These are phyloP conservation scores for Myripristis jacobus DNA, from an alignment of 2,797 vertebrate species.

Conservation along the genomic window DNA sequence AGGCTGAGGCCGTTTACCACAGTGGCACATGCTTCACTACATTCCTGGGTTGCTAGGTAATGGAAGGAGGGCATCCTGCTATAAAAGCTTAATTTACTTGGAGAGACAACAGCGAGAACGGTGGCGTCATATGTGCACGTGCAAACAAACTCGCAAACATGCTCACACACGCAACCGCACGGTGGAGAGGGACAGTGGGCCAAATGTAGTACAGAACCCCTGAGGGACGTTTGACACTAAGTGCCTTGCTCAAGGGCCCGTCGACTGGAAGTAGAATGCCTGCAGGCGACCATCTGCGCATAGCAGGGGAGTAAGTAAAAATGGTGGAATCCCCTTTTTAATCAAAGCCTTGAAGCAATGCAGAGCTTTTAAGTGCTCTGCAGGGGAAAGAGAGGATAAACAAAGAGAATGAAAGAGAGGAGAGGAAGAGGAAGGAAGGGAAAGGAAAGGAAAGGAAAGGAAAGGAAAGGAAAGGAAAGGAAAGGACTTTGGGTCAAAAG, in stretches of 20 bases:
- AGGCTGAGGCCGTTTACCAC: conserved; percentile 52
- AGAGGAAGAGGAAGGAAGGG: neutral
- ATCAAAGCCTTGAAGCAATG: conserved; percentile 25
- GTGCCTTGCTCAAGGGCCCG: conserved; percentile 40
- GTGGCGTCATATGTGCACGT: conserved; percentile 5
- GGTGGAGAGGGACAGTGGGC: neutral
- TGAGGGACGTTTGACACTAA: neutral
- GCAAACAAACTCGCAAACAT: conserved; percentile 19
- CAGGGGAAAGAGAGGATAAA: neutral
- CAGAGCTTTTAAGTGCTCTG: conserved; percentile 12
- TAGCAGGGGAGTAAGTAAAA: conserved; percentile 6
- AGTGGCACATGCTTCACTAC: conserved; percentile 53
- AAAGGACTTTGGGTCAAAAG: conserved; percentile 25
- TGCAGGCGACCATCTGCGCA: conserved; percentile 11
- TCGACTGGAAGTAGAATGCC: conserved; percentile 22
- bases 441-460: neutral
- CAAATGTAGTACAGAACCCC: neutral
- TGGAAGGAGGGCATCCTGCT: conserved; percentile 71
- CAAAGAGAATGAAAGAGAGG: conserved; percentile 3
- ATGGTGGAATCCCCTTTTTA: conserved; percentile 25
- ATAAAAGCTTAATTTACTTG: conserved; percentile 70
- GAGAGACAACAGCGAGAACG: conserved; percentile 33
- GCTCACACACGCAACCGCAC: neutral
- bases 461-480: neutral
- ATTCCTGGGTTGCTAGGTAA: conserved; percentile 70